Percentiles rank a stretch among this genome's conserved stretches.
Conservation (phyloP, 2,888 invertebrate species). For the Ornithoptera priamus region DNA sequence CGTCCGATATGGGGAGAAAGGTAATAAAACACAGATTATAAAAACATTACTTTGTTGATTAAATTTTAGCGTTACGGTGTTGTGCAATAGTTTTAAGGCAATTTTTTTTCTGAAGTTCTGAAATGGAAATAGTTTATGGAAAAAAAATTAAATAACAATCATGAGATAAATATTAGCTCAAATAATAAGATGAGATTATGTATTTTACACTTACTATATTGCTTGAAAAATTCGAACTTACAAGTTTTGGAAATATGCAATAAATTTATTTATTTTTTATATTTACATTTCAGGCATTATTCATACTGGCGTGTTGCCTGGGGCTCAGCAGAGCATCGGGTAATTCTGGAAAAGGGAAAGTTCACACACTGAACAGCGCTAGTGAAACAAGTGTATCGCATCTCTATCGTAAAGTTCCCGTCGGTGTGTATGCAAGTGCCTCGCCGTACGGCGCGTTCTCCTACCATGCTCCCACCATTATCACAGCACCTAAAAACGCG, state of each 20-base stretch:
- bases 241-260: no score
- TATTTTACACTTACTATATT: no score
- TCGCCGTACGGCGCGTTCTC: conserved; percentile 64
- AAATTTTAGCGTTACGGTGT: not conserved
- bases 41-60: conserved; percentile 1
- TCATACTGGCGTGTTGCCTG: conserved; percentile 57
- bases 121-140: no score
- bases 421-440: conserved; percentile 63
- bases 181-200: no score
- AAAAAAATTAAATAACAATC: no score
- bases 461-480: conserved; percentile 54
- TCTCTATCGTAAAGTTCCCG: conserved; percentile 57
- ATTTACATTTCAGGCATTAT: conserved; percentile 56
- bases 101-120: not conserved
- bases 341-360: conserved; percentile 35
- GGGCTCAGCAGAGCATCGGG: conserved; percentile 45
- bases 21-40: conserved; percentile 43
- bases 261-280: conserved; percentile 17
- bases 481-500: conserved; percentile 49
- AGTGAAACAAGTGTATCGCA: conserved; percentile 59
- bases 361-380: conserved; percentile 31
- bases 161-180: no score
- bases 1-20: conserved; percentile 67
- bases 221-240: no score
- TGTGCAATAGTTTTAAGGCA: not conserved